Percentiles rank a stretch among this genome's conserved stretches.
Evolutionary conservation across 2,797 vertebrate genomes (phyloP).

Genomic region (Setipinna tenuifilis): DNA sequence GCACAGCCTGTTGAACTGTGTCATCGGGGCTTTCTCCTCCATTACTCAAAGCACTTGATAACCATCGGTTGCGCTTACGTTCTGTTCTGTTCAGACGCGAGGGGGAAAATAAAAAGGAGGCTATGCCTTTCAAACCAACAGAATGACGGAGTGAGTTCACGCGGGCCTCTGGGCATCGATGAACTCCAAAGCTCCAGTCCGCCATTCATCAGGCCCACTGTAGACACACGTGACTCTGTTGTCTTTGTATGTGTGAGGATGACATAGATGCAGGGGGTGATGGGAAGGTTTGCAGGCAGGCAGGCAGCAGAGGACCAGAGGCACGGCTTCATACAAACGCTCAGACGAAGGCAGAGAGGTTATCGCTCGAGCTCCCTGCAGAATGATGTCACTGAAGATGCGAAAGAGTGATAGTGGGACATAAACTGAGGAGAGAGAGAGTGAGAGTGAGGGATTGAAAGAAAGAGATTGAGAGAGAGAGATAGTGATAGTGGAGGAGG

Average conservation of each 20-base stretch:
- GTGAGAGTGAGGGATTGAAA: not conserved
- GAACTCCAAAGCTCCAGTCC: not conserved
- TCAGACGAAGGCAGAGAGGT: not conserved
- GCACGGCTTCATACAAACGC: not conserved
- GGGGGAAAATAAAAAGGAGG: not conserved
- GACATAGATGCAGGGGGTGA: not conserved
- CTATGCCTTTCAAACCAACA: not conserved
- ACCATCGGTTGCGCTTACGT: not conserved
- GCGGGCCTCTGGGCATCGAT: not conserved
- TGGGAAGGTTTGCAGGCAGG: not conserved
- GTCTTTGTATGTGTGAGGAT: not conserved
- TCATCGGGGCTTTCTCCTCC: not conserved
- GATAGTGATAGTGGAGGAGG: not conserved
- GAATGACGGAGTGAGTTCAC: not conserved
- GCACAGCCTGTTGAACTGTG: not conserved
- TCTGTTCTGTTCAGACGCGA: not conserved
- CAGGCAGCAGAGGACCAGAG: not conserved
- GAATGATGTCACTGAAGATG: not conserved
- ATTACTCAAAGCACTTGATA: not conserved
- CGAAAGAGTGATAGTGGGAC: not conserved
- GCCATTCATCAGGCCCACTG: not conserved
- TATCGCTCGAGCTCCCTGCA: not conserved
- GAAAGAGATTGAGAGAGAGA: not conserved
- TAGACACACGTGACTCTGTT: not conserved
- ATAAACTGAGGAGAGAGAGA: not conserved